Evolutionary conservation across 2,113 vertebrate genomes (phyloP), one percentile per base, ranked within the genome.

Genomic region (Ciconia stormi): DNA sequence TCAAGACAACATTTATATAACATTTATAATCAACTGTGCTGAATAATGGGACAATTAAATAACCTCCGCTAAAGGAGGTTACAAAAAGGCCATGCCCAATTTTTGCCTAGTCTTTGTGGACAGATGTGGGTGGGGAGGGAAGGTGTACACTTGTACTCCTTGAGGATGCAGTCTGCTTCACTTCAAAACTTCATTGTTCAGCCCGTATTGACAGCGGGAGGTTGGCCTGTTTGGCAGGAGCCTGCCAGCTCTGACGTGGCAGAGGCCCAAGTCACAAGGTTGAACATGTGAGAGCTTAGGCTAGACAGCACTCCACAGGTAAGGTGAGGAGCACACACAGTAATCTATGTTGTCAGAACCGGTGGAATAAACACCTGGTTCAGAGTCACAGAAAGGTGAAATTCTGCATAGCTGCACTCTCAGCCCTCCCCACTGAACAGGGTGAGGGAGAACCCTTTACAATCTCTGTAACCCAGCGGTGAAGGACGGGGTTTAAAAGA

Each of bases 151-250:
- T 42, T 55, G 27, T 10, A 72, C 11, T 76, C 56, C 47, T 73
- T 22, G 32, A 79, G 80, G 52, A 73, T 82, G 47, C 50, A 56
- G 38, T 25, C 18, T 10, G n/a, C 26, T 82, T 59, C 12, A 10
- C 32, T 27, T 27, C 13, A 44, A 55, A 59, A n/a, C 20, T 34
- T 56, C 25, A 27, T 0, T 18, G 49, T 4, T 42, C 22, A 88
- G 36, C 59, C 52, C 0, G 0, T 46, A 15, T 9, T 1, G 5
- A 23, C 30, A 71, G 65, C 1, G 0, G 50, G 29, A 78, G 27
- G 10, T 4, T 65, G 65, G 61, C n/a, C 59, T 47, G 13, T 3
- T 30, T 8, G 56, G 65, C 38, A 88, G 79, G 17, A 74, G 38
- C 50, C 38, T 34, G 70, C 79, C 87, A 88, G 80, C 38, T 62